A percentile compares a stretch with the other conserved stretches of the same genome.
These are phyloP conservation scores for Apostichopus californicus DNA, from an alignment of 35 echinoderm and acorn worm genomes.

Conservation along the genomic window DNA sequence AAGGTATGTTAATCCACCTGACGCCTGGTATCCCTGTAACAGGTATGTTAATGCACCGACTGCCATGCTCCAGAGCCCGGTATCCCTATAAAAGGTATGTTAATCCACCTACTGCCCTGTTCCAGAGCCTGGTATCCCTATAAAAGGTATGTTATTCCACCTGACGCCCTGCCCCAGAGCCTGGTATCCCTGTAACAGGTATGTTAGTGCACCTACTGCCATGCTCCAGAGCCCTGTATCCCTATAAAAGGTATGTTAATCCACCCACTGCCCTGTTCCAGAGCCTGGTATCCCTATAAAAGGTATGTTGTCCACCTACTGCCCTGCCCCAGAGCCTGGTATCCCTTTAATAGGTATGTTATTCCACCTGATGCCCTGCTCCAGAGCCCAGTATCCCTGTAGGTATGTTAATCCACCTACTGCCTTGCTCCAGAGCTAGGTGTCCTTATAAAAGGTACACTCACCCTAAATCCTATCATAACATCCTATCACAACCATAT, in stretches of 20 bases:
- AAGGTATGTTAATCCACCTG: constrained; percentile 44
- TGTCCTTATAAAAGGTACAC: too few species aligned
- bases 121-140: constrained; percentile 66
- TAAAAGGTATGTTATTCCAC: constrained; percentile 76
- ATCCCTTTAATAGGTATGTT: constrained; percentile 68
- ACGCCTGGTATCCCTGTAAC: too few species aligned
- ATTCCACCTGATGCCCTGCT: constrained; percentile 70
- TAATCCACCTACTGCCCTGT: constrained; percentile 68
- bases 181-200: constrained; percentile 78
- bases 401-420: background rate
- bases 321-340: constrained; percentile 67
- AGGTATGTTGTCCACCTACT: constrained; percentile 53
- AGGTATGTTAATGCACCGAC: constrained; percentile 43
- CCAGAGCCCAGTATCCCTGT: constrained; percentile 69
- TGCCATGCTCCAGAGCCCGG: constrained; percentile 69
- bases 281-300: too few species aligned
- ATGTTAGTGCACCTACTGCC: constrained; percentile 56
- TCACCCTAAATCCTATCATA: background rate
- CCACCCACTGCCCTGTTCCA: too few species aligned
- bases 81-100: constrained; percentile 68
- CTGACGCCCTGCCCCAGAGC: constrained; percentile 64
- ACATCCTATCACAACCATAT: too few species aligned
- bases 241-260: constrained; percentile 63
- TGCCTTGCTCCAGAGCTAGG: too few species aligned
- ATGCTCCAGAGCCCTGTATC: constrained; percentile 65